phyloP scores from a whole-genome alignment of 1,140 invertebrate genomes.

The Asbolus verrucosus region DNA sequence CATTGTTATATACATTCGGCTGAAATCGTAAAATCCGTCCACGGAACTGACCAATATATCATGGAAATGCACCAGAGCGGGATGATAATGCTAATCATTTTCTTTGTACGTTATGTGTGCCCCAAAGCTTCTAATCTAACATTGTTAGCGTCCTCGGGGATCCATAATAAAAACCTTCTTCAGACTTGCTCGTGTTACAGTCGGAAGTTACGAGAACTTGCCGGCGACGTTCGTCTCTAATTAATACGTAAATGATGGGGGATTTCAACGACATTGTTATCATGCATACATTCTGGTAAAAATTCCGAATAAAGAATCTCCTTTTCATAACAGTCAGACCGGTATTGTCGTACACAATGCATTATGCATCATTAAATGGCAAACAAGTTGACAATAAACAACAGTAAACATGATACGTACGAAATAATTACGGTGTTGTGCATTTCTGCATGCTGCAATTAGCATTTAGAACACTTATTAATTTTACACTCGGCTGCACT shows the following conservation, averaged over 20 bases:
- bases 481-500: background rate
- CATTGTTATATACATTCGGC: constrained; percentile 27
- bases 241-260: constrained; percentile 28
- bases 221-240: constrained; percentile 21
- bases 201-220: constrained; percentile 17
- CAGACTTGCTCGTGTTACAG: background rate
- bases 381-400: constrained; percentile 26
- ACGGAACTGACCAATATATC: constrained; percentile 14
- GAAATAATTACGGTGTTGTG: constrained; percentile 14
- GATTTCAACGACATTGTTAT: constrained; percentile 4
- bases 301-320: constrained; percentile 15
- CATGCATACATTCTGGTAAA: background rate
- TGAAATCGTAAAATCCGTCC: constrained; percentile 1
- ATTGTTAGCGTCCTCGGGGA: constrained; percentile 20
- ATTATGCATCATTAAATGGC: constrained; percentile 22
- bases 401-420: constrained; percentile 15
- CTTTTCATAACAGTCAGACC: background rate
- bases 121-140: constrained; percentile 12
- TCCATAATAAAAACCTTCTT: constrained; percentile 22
- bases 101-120: constrained; percentile 5
- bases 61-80: constrained; percentile 16
- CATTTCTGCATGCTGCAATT: constrained; percentile 16
- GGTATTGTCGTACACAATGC: constrained; percentile 12
- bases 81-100: constrained; percentile 31
- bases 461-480: background rate